Evolutionary conservation across 2,888 invertebrate genomes (phyloP).

Genomic region (Acleris holmiana): DNA sequence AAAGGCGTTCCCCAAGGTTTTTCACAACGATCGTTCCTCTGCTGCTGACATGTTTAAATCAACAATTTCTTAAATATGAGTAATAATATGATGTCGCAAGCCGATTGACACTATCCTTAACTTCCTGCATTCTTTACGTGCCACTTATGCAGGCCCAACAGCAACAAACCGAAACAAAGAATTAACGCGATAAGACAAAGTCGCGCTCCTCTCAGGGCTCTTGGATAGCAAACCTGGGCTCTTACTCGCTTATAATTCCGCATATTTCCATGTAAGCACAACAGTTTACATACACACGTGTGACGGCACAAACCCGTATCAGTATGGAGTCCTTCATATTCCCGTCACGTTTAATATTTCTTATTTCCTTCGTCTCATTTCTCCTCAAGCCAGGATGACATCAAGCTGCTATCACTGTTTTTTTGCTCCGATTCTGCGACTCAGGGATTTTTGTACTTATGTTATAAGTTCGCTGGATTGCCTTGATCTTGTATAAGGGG

Average conservation of each 20-base stretch:
- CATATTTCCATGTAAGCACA: slow-evolving; percentile 65
- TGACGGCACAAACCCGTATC: slow-evolving; percentile 59
- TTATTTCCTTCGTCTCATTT: slow-evolving; percentile 82
- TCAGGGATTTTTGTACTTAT: slow-evolving; percentile 46
- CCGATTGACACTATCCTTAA: no score
- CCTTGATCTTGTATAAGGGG: slow-evolving; percentile 35
- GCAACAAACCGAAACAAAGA: slow-evolving; percentile 17
- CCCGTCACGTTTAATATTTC: slow-evolving; percentile 82
- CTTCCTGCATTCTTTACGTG: no score
- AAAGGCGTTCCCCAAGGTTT: no score
- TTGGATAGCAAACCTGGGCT: slow-evolving; percentile 48
- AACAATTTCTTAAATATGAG: no score
- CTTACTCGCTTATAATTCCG: slow-evolving; percentile 60
- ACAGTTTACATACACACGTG: slow-evolving; percentile 66
- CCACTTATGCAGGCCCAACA: no score
- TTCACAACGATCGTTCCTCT: no score
- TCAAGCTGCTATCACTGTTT: slow-evolving; percentile 65
- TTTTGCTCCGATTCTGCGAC: slow-evolving; percentile 57
- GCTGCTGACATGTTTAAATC: no score
- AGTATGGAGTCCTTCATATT: slow-evolving; percentile 72
- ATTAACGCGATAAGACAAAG: slow-evolving; percentile 23
- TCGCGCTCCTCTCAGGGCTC: slow-evolving; percentile 51
- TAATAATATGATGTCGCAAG: no score
- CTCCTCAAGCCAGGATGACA: slow-evolving; percentile 73
- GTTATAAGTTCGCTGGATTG: slow-evolving; percentile 44